Conservation (phyloP, 2,888 invertebrate genomes). For the Agrilus cyanescens region DNA sequence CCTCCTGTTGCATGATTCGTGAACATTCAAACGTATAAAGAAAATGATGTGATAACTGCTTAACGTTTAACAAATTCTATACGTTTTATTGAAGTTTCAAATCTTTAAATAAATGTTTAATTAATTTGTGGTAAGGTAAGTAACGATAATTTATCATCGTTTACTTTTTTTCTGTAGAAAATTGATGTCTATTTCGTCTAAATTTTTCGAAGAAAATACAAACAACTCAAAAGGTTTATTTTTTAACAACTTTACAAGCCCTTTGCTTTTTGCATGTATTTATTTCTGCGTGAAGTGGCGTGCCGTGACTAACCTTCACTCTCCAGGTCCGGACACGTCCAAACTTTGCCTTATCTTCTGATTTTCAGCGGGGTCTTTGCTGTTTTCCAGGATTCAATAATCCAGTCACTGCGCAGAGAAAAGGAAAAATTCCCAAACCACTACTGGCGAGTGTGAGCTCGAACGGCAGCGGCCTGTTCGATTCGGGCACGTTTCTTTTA, state of each 20-base stretch:
- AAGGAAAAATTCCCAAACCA: constrained; percentile 66
- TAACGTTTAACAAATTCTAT: background rate
- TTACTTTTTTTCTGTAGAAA: too few relatives aligned
- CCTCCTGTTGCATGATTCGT: too few relatives aligned
- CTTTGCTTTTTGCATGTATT: constrained; percentile 12
- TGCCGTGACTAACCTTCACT: constrained; percentile 40
- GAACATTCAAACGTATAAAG: too few relatives aligned
- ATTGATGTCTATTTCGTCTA: constrained; percentile 4
- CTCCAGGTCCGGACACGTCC: constrained; percentile 37
- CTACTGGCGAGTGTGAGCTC: constrained; percentile 53
- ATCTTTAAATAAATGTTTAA: background rate
- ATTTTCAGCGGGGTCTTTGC: constrained; percentile 71
- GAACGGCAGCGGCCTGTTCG: constrained; percentile 21
- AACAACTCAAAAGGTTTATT: background rate
- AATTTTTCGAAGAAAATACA: constrained; percentile 1
- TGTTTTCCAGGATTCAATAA: constrained; percentile 76
- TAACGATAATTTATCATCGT: background rate
- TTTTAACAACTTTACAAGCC: background rate
- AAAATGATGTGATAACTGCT: too few relatives aligned
- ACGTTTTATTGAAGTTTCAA: background rate
- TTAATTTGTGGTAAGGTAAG: background rate
- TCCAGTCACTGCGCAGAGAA: constrained; percentile 62
- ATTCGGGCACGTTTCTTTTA: constrained; percentile 23
- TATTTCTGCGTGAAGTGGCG: constrained; percentile 35
- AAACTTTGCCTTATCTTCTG: constrained; percentile 39